These are phyloP conservation scores for Capitulum mitella DNA, from an alignment of 2,888 invertebrate species.

Conservation along the genomic window DNA sequence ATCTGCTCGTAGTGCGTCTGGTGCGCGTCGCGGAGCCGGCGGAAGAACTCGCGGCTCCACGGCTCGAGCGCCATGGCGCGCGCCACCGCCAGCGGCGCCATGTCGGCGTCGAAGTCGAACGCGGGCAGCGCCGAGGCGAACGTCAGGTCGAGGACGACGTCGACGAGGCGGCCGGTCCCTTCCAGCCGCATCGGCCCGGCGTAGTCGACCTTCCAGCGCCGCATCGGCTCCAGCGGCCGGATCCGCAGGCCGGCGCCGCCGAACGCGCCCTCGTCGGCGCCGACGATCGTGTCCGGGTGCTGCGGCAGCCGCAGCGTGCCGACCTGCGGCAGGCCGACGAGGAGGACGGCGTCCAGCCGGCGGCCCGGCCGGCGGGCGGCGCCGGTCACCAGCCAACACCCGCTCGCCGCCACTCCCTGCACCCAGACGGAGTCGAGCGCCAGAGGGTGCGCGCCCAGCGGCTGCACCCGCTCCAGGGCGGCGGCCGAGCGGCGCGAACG, in stretches of 20 bases:
- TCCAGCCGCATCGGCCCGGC: conserved; percentile 55
- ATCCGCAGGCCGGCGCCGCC: conserved; percentile 63
- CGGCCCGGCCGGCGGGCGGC: conserved; percentile 58
- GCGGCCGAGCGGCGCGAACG: conserved; percentile 41
- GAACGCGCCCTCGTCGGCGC: conserved; percentile 54
- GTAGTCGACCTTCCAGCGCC: conserved; percentile 61
- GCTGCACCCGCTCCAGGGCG: conserved; percentile 55
- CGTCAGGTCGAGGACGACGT: conserved; percentile 56
- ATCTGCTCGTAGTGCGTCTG: conserved; percentile 80
- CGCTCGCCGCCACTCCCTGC: conserved; percentile 57
- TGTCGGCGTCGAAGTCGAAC: conserved; percentile 67
- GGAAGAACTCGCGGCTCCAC: conserved; percentile 63
- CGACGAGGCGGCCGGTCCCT: conserved; percentile 43
- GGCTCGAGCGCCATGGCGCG: conserved; percentile 64
- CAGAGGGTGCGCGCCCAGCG: conserved; percentile 55
- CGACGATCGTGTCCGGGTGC: conserved; percentile 61
- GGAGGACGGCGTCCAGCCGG: conserved; percentile 59
- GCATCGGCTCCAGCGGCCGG: conserved; percentile 62
- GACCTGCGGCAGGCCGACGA: conserved; percentile 56
- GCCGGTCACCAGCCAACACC: conserved; percentile 59
- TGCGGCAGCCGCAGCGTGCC: conserved; percentile 62
- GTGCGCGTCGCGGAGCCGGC: conserved; percentile 57
- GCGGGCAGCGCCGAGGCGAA: conserved; percentile 56
- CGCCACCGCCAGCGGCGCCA: conserved; percentile 58
- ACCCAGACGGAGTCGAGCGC: conserved; percentile 73